A percentile compares a stretch with the other conserved stretches of the same genome.
These are phyloP conservation scores for Nesoenas mayeri DNA, from an alignment of 2,113 vertebrate genomes.

Conservation along the genomic window DNA sequence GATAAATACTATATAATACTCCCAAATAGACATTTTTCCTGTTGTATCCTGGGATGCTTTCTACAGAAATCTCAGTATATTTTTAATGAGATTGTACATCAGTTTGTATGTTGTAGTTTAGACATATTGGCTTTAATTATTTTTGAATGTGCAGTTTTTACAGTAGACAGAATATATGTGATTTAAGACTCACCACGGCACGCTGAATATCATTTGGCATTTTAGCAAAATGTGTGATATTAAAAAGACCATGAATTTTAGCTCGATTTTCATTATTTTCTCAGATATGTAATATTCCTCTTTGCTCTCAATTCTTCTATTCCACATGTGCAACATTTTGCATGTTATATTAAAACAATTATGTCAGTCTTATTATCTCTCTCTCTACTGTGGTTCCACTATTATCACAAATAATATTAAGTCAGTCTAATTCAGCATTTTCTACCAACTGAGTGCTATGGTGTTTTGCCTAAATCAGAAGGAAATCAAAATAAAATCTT, in stretches of 20 bases:
- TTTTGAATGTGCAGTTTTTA: conserved; percentile 64
- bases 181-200: conserved; percentile 42
- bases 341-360: conserved; percentile 45
- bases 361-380: neutral
- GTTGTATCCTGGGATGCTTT: conserved; percentile 18
- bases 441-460: neutral
- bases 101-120: conserved; percentile 57
- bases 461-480: neutral
- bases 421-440: neutral
- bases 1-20: conserved; percentile 28
- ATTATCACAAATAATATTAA: neutral
- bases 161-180: conserved; percentile 47
- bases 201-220: conserved; percentile 51
- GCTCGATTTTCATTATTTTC: conserved; percentile 56
- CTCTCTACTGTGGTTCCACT: neutral
- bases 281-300: conserved; percentile 3
- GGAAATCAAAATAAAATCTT: neutral
- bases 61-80: conserved; percentile 32
- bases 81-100: conserved; percentile 64
- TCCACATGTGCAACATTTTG: conserved; percentile 28
- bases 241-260: conserved; percentile 58
- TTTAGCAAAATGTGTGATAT: conserved; percentile 58
- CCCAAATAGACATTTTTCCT: conserved; percentile 35
- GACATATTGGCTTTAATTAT: conserved; percentile 61
- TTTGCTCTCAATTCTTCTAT: conserved; percentile 6